Conservation (phyloP, 2,113 vertebrate genomes). For the Syrrhaptes paradoxus region DNA sequence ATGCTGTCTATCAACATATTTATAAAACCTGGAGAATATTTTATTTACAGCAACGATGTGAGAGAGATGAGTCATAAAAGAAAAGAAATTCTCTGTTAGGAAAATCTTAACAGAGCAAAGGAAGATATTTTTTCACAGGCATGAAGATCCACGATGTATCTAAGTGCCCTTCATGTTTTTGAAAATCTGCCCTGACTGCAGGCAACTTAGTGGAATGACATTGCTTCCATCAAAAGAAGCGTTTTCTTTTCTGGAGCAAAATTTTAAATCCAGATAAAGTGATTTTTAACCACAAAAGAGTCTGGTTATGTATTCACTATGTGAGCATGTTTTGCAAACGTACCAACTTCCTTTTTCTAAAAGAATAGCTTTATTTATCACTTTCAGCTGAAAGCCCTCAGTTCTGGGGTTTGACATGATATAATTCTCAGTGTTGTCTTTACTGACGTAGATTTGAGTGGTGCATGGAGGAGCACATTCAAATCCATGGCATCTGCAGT, state of each 20-base stretch:
- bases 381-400: not conserved
- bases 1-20: conserved; percentile 3
- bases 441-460: not conserved
- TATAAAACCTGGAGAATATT: conserved; percentile 20
- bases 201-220: not conserved
- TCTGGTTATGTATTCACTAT: not conserved
- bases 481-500: not conserved
- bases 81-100: not conserved
- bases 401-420: not conserved
- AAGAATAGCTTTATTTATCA: not conserved
- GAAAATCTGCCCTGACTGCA: not conserved
- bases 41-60: conserved; percentile 26
- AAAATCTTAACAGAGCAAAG: not conserved
- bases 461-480: not conserved
- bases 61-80: conserved; percentile 47
- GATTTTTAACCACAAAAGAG: not conserved
- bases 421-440: not conserved
- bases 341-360: not conserved
- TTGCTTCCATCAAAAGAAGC: not conserved
- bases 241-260: not conserved
- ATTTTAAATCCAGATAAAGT: not conserved
- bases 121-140: conserved; percentile 14
- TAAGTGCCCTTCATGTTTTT: not conserved
- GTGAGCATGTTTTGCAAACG: not conserved
- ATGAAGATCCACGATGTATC: not conserved